phyloP scores from a whole-genome alignment of 2,113 vertebrate genomes.

The Oryzias woworae region DNA sequence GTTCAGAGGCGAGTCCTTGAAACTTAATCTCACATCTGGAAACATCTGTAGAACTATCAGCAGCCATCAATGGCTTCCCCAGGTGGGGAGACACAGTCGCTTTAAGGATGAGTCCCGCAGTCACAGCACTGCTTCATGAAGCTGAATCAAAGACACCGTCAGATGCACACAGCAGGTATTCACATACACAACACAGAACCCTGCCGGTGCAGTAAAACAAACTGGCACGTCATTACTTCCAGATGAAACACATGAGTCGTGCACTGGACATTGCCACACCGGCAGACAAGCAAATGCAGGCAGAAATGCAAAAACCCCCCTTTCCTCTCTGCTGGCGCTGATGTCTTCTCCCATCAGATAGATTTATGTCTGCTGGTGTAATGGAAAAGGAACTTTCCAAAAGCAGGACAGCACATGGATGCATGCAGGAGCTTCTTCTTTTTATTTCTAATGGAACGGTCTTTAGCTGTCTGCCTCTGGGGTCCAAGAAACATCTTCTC shows the following conservation, averaged over 20 bases:
- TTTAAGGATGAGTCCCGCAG: constrained; percentile 6
- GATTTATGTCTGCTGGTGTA: constrained; percentile 7
- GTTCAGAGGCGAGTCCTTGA: constrained; percentile 45
- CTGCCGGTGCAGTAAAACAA: constrained; percentile 24
- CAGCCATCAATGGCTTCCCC: constrained; percentile 50
- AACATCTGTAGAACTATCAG: constrained; percentile 55
- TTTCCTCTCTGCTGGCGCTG: background rate
- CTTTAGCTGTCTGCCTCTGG: constrained; percentile 36
- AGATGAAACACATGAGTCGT: too few species aligned
- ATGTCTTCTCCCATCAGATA: constrained; percentile 17
- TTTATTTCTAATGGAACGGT: constrained; percentile 24
- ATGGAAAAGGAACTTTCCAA: background rate
- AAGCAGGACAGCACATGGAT: constrained; percentile 1
- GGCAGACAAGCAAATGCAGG: constrained; percentile 15
- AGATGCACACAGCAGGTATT: constrained; percentile 29
- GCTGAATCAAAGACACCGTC: constrained; percentile 41
- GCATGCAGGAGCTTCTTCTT: constrained; percentile 14
- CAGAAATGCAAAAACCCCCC: constrained; percentile 6
- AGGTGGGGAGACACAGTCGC: constrained; percentile 48
- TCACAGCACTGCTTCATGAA: constrained; percentile 5
- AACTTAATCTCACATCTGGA: constrained; percentile 68
- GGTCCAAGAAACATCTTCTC: constrained; percentile 30
- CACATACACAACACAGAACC: background rate
- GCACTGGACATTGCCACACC: background rate
- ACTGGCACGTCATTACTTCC: constrained; percentile 23